Evolutionary conservation across 2,797 vertebrate species (phyloP).

Genomic region (Diglossa cyanea): DNA sequence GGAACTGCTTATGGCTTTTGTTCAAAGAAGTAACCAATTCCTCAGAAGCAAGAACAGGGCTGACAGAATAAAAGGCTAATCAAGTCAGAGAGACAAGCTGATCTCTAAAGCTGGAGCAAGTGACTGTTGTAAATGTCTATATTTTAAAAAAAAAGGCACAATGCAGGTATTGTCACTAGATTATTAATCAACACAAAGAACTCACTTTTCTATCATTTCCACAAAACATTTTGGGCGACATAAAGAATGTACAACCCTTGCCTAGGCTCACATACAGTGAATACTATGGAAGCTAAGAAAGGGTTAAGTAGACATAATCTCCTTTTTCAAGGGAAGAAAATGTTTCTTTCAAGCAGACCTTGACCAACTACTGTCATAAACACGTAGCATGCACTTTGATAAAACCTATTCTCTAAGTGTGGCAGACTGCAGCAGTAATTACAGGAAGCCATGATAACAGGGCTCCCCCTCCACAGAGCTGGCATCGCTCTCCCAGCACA

Average conservation of each 20-base stretch:
- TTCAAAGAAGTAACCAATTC: constrained; percentile 47
- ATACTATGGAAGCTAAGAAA: neutral
- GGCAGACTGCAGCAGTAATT: constrained; percentile 73
- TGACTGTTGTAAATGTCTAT: constrained; percentile 25
- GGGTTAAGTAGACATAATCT: constrained; percentile 64
- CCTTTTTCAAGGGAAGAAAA: constrained; percentile 53
- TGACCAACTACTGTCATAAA: constrained; percentile 72
- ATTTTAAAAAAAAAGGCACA: constrained; percentile 11
- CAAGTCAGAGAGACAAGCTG: neutral
- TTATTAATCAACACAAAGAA: constrained; percentile 31
- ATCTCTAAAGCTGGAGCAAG: constrained; percentile 17
- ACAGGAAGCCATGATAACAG: constrained; percentile 75
- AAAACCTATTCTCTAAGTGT: constrained; percentile 66
- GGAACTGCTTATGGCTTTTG: constrained; percentile 38
- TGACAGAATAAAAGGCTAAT: constrained; percentile 44
- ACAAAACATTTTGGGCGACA: neutral
- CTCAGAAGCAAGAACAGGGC: constrained; percentile 9
- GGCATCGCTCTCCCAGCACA: constrained; percentile 51
- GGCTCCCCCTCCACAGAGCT: constrained; percentile 59
- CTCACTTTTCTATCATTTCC: constrained; percentile 12
- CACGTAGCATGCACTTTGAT: constrained; percentile 70
- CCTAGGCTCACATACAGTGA: neutral
- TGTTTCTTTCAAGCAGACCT: constrained; percentile 68
- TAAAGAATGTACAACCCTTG: neutral
- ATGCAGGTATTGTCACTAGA: neutral